phyloP scores from a whole-genome alignment of 2,797 vertebrate species.

The Gallinago nigripennis region DNA sequence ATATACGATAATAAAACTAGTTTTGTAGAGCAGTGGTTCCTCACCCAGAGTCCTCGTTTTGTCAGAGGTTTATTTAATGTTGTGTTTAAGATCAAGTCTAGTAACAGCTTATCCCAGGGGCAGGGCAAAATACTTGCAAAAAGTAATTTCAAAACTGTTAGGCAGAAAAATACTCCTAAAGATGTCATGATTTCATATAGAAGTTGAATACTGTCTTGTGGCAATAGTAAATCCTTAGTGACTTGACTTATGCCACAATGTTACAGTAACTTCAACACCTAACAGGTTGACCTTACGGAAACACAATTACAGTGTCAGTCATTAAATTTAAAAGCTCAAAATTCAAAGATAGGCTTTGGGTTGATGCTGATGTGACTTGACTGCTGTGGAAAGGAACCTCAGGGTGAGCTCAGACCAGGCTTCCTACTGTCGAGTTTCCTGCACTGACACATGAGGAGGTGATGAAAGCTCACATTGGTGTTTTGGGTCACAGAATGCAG shows the following conservation, averaged over 20 bases:
- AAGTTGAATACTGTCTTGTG: background rate
- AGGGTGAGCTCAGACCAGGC: background rate
- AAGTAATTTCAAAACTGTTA: background rate
- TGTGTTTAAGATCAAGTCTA: background rate
- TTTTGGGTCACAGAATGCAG: background rate
- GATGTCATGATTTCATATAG: background rate
- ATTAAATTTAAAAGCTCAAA: background rate
- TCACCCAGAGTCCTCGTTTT: background rate
- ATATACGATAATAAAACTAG: background rate
- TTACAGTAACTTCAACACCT: background rate
- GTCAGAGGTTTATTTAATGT: background rate
- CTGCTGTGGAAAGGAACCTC: background rate
- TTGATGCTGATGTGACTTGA: background rate
- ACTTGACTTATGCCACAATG: background rate
- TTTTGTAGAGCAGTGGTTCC: background rate
- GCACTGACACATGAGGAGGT: rapidly evolving
- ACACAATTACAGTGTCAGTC: background rate
- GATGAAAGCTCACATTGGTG: background rate
- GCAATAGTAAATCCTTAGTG: background rate
- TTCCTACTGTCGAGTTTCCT: background rate
- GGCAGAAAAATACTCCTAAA: background rate
- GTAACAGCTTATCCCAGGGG: background rate
- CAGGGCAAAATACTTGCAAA: background rate
- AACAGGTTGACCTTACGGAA: background rate
- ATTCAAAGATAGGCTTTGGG: background rate